Conservation (phyloP, 2,797 vertebrate species). For the Taeniopygia guttata region DNA sequence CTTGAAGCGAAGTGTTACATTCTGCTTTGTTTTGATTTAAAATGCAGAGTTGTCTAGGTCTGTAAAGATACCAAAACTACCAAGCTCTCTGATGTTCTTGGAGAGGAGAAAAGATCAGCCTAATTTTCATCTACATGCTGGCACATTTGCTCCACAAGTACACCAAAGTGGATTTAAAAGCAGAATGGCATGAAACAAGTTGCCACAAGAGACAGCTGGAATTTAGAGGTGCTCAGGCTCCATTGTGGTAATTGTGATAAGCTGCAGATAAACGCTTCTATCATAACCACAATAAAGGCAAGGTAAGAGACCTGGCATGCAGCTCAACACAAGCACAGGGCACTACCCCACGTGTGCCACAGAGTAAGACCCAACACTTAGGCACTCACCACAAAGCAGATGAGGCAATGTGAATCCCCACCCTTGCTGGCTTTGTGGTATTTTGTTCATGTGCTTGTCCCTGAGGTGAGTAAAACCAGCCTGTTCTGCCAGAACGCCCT, state of each 20-base stretch:
- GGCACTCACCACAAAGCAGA: not conserved
- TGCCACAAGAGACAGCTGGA: constrained; percentile 4
- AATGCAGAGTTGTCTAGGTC: not conserved
- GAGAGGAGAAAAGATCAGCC: not conserved
- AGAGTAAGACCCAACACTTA: not conserved
- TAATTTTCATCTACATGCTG: not conserved
- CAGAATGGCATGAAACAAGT: not conserved
- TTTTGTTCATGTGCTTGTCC: not conserved
- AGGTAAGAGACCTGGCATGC: not conserved
- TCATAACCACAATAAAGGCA: not conserved
- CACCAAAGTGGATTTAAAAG: not conserved
- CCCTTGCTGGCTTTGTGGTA: not conserved
- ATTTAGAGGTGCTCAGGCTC: not conserved
- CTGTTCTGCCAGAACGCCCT: not conserved
- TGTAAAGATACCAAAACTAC: not conserved
- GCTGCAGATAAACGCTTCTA: constrained; percentile 7
- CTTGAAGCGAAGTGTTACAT: not conserved
- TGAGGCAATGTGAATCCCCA: constrained; percentile 19
- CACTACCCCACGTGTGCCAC: not conserved
- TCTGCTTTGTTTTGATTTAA: not conserved
- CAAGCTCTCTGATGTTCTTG: not conserved
- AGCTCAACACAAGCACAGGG: not conserved
- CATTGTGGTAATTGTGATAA: not conserved
- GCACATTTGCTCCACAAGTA: not conserved
- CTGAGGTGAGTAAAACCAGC: not conserved